Evolutionary conservation across 2,888 invertebrate species (phyloP), one percentile per base, ranked within the genome.

Genomic region (Terebella lapidaria): DNA sequence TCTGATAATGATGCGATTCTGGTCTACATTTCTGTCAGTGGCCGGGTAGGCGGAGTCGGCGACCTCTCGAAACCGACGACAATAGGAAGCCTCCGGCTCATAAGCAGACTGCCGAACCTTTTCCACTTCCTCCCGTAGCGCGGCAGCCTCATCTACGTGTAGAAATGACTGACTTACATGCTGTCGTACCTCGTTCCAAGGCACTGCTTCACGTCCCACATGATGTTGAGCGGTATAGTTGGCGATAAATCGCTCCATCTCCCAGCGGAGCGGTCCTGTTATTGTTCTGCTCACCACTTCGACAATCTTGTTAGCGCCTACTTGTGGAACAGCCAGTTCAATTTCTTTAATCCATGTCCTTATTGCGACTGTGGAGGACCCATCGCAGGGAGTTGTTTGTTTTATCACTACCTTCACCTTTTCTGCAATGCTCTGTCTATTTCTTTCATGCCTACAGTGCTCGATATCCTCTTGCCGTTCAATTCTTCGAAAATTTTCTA

Each of bases 371-470:
- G 49, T 49, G 24, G n/a, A 20, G 22, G n/a, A 20, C 5, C 49
- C 49, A 49, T 49, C 49, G 22, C 49, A 49, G 5, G 22, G 5
- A 49, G 49, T 49, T 5, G 49, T 49, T 22, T 49, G 49, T 49
- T 49, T 49, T 10, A 49, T 49, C 24, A 49, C 5, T 20, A n/a
- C 42, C 42, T 35, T 35, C n/a, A 35, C 10, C 42, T 35, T 35
- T 35, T 35, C 42, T 35, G 10, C n/a, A 10, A 15, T 35, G n/a
- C 42, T n/a, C 10, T 10, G 10, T 35, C 42, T 35, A 35, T 10
- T n/a, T n/a, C n/a, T 35, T n/a, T 35, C 42, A 15, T 35, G 10
- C 42, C n/a, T 49, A 22, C 49, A 24, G 5, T n/a, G 18, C 18
- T 49, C 5, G 5, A 5, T 5, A 24, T 10, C 24, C 5, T 5